Evolutionary conservation across 2,113 vertebrate species (phyloP), one percentile per base, ranked within the genome.

Genomic region (Triplophysa tibetana): DNA sequence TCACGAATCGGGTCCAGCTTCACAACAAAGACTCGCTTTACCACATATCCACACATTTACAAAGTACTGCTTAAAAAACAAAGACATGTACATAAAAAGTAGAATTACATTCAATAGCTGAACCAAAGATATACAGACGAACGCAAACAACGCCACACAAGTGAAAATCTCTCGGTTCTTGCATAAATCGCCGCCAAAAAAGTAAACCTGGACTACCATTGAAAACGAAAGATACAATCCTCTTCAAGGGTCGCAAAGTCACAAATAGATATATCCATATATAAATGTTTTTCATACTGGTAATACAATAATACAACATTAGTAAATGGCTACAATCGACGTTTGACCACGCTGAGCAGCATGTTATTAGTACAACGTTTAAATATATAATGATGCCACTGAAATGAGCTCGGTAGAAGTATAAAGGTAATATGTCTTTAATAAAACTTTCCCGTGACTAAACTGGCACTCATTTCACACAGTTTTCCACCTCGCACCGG

Each of bases 231-330:
- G 88, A 83, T 79, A 90, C 91, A 91, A 80, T 66, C 88, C 87
- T 87, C 74, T 88, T 88, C 84, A 90, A 88, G 89, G 89, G 88
- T 89, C 89, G 91, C 90, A 89, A 87, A 91, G 80, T 91, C 90
- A 91, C 90, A 91, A 90, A 91, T 90, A 90, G 88, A 89, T 90
- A 91, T 90, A 90, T 88, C 90, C 85, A 89, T 91, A 89, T 90
- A 91, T 87, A 92, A 91, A 91, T 88, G 81, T 85, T 83, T 85
- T 90, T 87, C 84, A 90, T 89, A 90, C 87, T 88, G 81, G 88
- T 89, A 91, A 90, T 91, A 91, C 91, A 92, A 91, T 92, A 90
- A 90, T 91, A 91, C 90, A 91, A 91, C 90, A 90, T 92, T 92
- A 91, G 89, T 92, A 91, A 90, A 92, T 90, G 90, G 90, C 90